Percentiles rank a stretch among this genome's conserved stretches.
phyloP scores from a whole-genome alignment of 1,140 invertebrate genomes.

The Apis cerana region DNA sequence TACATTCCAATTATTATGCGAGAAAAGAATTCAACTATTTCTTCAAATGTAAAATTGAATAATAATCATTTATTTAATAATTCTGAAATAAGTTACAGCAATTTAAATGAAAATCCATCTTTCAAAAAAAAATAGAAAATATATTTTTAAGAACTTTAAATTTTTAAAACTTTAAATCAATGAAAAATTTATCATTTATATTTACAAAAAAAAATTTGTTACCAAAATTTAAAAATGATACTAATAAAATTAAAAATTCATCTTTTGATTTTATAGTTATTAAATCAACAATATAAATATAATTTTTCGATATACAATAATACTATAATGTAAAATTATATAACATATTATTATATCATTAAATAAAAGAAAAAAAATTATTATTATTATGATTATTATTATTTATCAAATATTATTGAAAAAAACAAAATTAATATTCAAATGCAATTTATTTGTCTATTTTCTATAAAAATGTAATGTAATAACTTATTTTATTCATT shows the following conservation, averaged over 20 bases:
- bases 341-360: neutral
- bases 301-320: neutral
- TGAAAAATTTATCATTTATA: neutral
- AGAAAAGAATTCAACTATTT: constrained; percentile 12
- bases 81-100: constrained; percentile 22
- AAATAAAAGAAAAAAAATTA: too few relatives aligned
- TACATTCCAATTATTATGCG: neutral
- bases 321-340: neutral
- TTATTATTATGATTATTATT: neutral
- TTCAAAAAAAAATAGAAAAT: constrained; percentile 5
- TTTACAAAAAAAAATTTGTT: constrained; percentile 41
- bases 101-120: neutral
- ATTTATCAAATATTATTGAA: neutral
- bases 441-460: constrained; percentile 45
- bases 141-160: constrained; percentile 71
- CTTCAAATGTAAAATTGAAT: constrained; percentile 11
- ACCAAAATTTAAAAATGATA: constrained; percentile 65
- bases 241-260: neutral
- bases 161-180: constrained; percentile 15
- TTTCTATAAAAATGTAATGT: constrained; percentile 14
- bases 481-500: constrained; percentile 10
- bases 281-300: neutral
- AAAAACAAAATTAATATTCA: neutral
- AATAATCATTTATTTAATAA: constrained; percentile 15
- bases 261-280: neutral